phyloP scores from a whole-genome alignment of 2,888 invertebrate genomes.

The Dorcus parallelipipedus region DNA sequence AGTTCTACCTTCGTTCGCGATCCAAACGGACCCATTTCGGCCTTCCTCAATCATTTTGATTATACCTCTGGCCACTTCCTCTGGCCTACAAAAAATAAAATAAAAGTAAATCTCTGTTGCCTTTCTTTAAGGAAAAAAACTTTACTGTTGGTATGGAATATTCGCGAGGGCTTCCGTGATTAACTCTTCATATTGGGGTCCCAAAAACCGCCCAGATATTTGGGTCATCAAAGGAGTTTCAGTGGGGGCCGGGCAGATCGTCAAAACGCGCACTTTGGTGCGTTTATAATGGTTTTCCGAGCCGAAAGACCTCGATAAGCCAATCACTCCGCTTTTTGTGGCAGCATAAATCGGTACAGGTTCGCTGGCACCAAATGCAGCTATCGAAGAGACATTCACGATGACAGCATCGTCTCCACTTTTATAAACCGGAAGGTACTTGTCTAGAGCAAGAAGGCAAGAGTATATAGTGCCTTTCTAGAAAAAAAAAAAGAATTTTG shows the following conservation, averaged over 20 bases:
- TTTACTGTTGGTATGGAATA: too few species aligned
- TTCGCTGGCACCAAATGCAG: neutral
- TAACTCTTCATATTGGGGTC: neutral
- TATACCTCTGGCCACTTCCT: conserved; percentile 47
- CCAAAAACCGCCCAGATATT: neutral
- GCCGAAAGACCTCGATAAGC: conserved; percentile 2
- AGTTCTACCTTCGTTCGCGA: conserved; percentile 38
- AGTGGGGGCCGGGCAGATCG: conserved; percentile 10
- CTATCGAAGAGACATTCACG: conserved; percentile 11
- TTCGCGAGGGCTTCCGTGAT: too few species aligned
- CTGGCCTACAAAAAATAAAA: conserved; percentile 22
- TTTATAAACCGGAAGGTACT: conserved; percentile 12
- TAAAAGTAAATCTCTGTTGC: too few species aligned
- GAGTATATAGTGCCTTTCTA: conserved; percentile 12
- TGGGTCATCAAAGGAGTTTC: neutral
- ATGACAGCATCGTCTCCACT: conserved; percentile 7
- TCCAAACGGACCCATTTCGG: conserved; percentile 48
- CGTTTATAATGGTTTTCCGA: neutral
- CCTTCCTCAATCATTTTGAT: conserved; percentile 45
- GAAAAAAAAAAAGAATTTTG: neutral
- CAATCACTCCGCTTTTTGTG: conserved; percentile 8
- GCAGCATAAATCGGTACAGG: conserved; percentile 6
- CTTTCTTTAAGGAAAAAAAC: neutral
- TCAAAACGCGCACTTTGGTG: conserved; percentile 6
- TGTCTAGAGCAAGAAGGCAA: conserved; percentile 6